phyloP scores from a whole-genome alignment of 30 jellyfish, hydroid and myxozoan species.

The Hydractinia symbiolongicarpus region DNA sequence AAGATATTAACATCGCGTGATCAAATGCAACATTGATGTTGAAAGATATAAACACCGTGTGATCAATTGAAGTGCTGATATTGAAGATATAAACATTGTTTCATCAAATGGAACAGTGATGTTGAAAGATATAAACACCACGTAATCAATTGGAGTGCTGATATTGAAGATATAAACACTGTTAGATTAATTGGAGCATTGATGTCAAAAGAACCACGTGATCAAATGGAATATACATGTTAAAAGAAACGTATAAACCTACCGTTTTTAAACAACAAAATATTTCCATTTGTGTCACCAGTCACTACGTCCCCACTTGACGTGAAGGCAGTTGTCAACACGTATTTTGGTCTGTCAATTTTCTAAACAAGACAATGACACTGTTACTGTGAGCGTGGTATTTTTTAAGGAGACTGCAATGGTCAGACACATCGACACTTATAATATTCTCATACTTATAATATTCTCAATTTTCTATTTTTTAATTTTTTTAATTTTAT shows the following conservation, averaged over 20 bases:
- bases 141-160: conserved; percentile 52
- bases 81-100: too few relatives aligned
- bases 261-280: conserved; percentile 62
- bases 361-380: conserved; percentile 15
- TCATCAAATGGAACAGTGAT: too few relatives aligned
- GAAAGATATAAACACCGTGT: neutral
- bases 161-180: conserved; percentile 45
- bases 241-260: neutral
- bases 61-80: neutral
- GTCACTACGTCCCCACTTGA: conserved; percentile 49
- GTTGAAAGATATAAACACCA: neutral
- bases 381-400: neutral
- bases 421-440: too few relatives aligned
- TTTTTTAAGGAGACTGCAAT: neutral
- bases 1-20: conserved; percentile 43
- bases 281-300: conserved; percentile 79
- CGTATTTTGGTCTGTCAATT: conserved; percentile 69
- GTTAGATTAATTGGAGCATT: conserved; percentile 12
- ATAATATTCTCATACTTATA: too few relatives aligned
- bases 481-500: too few relatives aligned
- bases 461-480: too few relatives aligned
- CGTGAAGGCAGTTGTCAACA: conserved; percentile 49
- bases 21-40: neutral
- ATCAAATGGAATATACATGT: neutral
- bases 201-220: neutral